Evolutionary conservation across 2,888 invertebrate genomes (phyloP).

Genomic region (Coelopa pilipes): DNA sequence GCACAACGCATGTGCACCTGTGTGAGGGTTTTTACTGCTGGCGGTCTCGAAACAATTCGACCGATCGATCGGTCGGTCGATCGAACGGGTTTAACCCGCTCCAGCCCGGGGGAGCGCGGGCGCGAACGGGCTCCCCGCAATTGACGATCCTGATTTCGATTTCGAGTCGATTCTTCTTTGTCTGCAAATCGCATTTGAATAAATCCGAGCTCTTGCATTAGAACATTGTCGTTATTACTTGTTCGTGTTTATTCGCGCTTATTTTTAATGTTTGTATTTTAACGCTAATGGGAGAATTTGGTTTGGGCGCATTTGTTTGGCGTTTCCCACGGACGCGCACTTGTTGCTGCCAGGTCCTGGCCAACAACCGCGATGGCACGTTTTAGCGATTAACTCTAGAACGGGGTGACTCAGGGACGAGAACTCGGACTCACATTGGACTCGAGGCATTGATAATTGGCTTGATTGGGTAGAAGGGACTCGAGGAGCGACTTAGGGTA

Average conservation of each 20-base stretch:
- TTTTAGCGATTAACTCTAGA: background rate
- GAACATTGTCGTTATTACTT: too few species aligned
- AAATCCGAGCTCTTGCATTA: too few species aligned
- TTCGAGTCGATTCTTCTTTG: background rate
- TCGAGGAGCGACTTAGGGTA: too few species aligned
- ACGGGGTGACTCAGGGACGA: background rate
- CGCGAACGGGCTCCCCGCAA: background rate
- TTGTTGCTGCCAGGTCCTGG: too few species aligned
- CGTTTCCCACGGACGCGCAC: too few species aligned
- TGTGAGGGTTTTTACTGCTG: background rate
- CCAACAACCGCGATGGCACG: background rate
- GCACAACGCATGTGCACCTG: background rate
- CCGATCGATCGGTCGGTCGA: background rate
- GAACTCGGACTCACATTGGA: too few species aligned
- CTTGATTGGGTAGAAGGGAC: too few species aligned
- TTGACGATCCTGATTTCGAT: background rate
- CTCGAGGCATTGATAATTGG: too few species aligned
- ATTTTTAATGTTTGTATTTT: too few species aligned
- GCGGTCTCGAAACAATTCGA: background rate
- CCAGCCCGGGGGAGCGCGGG: background rate
- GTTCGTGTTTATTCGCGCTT: too few species aligned
- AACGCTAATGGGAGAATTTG: too few species aligned
- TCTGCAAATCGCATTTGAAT: background rate
- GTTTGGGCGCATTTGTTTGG: too few species aligned
- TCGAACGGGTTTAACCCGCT: slow-evolving; percentile 2